A percentile compares a stretch with the other conserved stretches of the same genome.
These are phyloP conservation scores for Ammodytes marinus DNA, from an alignment of 2,113 vertebrate species.

Conservation along the genomic window DNA sequence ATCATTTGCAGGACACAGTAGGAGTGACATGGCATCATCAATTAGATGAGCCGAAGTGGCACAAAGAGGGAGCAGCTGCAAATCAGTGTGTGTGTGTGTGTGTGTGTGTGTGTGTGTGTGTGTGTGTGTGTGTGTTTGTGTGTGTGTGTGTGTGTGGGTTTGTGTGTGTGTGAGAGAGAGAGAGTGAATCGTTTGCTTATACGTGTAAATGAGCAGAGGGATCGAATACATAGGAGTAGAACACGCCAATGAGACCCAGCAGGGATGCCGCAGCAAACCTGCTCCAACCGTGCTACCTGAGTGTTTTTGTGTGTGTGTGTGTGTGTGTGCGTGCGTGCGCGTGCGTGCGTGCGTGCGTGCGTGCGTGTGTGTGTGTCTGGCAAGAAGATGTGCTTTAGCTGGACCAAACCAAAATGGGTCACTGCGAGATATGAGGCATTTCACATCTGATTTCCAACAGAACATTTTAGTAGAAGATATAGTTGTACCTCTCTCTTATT, in stretches of 20 bases:
- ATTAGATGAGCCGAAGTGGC: constrained; percentile 81
- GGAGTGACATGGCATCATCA: constrained; percentile 77
- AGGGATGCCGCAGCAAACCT: constrained; percentile 67
- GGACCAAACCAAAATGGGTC: constrained; percentile 70
- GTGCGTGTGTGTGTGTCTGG: constrained; percentile 10
- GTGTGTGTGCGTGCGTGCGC: constrained; percentile 31
- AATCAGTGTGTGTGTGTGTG: constrained; percentile 58
- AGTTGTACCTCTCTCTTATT: constrained; percentile 8
- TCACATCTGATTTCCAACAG: constrained; percentile 33
- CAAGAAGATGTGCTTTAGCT: constrained; percentile 31
- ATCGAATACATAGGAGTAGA: constrained; percentile 56
- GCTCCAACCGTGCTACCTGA: constrained; percentile 69
- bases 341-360: constrained; percentile 18
- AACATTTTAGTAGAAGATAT: too few relatives aligned
- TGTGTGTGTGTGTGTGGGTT: constrained; percentile 17
- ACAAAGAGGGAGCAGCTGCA: constrained; percentile 78
- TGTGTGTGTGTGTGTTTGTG: constrained; percentile 22
- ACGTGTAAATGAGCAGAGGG: constrained; percentile 61
- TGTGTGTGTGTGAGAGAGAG: constrained; percentile 20
- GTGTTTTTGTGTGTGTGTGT: constrained; percentile 20
- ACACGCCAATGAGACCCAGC: constrained; percentile 59
- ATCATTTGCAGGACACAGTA: constrained; percentile 19
- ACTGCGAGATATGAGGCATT: constrained; percentile 27
- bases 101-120: not conserved
- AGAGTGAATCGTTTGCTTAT: not conserved